These are phyloP conservation scores for Parus major DNA, from an alignment of 2,113 vertebrate species.

Conservation along the genomic window DNA sequence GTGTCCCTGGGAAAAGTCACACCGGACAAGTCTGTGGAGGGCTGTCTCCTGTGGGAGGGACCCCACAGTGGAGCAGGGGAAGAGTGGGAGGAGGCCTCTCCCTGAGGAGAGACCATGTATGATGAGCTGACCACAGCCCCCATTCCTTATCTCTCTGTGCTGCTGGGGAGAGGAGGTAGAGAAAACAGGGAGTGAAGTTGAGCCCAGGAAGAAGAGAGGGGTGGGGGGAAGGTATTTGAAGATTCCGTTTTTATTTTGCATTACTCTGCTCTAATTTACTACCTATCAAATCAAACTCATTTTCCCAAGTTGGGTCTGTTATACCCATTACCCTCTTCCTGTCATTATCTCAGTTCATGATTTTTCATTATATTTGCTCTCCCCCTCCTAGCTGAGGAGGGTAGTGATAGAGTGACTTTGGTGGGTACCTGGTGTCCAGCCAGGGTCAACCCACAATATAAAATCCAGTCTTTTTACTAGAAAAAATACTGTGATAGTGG, in stretches of 20 bases:
- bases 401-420: neutral
- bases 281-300: neutral
- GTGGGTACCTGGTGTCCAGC: neutral
- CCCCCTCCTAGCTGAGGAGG: neutral
- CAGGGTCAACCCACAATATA: neutral
- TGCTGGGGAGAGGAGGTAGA: neutral
- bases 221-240: neutral
- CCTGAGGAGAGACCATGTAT: neutral
- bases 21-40: neutral
- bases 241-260: neutral
- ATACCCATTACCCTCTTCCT: neutral
- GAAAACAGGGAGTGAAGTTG: neutral
- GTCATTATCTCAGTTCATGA: neutral
- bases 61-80: neutral
- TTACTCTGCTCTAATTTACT: neutral
- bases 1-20: neutral
- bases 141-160: neutral
- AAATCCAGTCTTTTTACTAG: neutral
- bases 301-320: neutral
- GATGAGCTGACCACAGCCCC: too few species aligned
- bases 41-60: neutral
- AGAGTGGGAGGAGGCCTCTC: neutral
- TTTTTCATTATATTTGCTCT: neutral
- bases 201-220: neutral
- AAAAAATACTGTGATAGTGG: neutral